Conservation (phyloP, 2,888 invertebrate species). For the Cinara cedri region DNA sequence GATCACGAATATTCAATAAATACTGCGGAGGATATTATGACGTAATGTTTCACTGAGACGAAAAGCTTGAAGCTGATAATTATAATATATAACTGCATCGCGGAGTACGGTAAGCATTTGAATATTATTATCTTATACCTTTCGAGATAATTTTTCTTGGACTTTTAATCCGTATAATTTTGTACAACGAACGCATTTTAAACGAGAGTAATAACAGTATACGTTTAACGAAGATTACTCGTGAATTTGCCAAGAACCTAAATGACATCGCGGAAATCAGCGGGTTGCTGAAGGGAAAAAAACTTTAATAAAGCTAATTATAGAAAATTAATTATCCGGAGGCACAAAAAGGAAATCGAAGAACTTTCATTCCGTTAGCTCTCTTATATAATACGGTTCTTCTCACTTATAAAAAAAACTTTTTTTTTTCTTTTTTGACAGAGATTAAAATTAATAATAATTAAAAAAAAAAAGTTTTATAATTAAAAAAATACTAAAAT, state of each 20-base stretch:
- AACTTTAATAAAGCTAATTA: constrained; percentile 40
- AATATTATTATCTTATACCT: too few relatives aligned
- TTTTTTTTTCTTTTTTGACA: not conserved
- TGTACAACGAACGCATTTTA: too few relatives aligned
- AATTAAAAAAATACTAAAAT: constrained; percentile 41
- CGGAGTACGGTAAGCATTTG: too few relatives aligned
- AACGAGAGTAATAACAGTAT: not conserved
- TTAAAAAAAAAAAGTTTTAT: constrained; percentile 40
- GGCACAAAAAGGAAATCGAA: constrained; percentile 45
- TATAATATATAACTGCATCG: too few relatives aligned
- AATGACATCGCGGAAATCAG: not conserved
- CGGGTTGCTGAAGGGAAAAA: constrained; percentile 10
- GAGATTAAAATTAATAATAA: constrained; percentile 20
- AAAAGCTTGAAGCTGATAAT: too few relatives aligned
- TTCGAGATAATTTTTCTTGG: too few relatives aligned
- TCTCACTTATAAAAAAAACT: constrained; percentile 9
- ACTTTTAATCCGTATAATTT: too few relatives aligned
- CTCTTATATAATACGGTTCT: constrained; percentile 21
- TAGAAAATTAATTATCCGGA: constrained; percentile 40
- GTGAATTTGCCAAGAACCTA: not conserved
- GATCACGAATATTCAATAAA: too few relatives aligned
- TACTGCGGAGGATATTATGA: too few relatives aligned
- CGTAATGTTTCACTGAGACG: too few relatives aligned
- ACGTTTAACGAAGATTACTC: not conserved
- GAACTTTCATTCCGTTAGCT: constrained; percentile 43